Evolutionary conservation across 2,113 vertebrate genomes (phyloP), one percentile per base, ranked within the genome.

Genomic region (Rhegmatorhina hoffmannsi): DNA sequence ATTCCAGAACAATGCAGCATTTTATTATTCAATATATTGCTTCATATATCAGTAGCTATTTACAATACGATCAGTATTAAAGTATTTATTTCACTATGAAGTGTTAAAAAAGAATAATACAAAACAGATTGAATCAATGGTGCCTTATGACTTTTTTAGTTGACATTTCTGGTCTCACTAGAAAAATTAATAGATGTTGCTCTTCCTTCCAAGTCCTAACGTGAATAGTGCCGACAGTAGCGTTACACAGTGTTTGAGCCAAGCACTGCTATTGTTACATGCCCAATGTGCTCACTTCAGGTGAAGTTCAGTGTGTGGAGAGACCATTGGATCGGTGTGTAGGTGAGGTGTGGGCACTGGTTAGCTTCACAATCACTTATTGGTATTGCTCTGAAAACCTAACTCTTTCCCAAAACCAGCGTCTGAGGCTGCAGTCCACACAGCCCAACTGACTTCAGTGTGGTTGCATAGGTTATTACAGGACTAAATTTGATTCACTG

Each of bases 11-110:
- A 97, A 64, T 90, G 87, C 91, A 96, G 95, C 95, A 81, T 97
- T 97, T 97, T 97, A 95, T 96, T 58, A 93, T 97, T 95, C 89
- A 89, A n/a, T 88, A 91, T 97, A 96, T 97, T 90, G 90, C 96
- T 98, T 97, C 97, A 78, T 90, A 52, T 97, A 96, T 86, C 95
- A 90, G 85, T 96, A 84, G 95, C 91, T 97, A 94, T 87, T 97
- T 97, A 97, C 97, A 95, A 50, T 97, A 98, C 95, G 94, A 96
- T 92, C 89, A 94, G 92, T 92, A 96, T 97, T 97, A 96, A 64
- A 25, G 38, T 98, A 98, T 98, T 97, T 98, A 98, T 98, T 98
- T 97, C 89, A 96, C 87, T 97, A 91, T 97, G 95, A 95, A 97
- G 92, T 94, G 90, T 96, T 95, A 90, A 93, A 97, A 96, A 96